These are phyloP conservation scores for Parelbella ahira DNA, from an alignment of 2,888 invertebrate species.

Conservation along the genomic window DNA sequence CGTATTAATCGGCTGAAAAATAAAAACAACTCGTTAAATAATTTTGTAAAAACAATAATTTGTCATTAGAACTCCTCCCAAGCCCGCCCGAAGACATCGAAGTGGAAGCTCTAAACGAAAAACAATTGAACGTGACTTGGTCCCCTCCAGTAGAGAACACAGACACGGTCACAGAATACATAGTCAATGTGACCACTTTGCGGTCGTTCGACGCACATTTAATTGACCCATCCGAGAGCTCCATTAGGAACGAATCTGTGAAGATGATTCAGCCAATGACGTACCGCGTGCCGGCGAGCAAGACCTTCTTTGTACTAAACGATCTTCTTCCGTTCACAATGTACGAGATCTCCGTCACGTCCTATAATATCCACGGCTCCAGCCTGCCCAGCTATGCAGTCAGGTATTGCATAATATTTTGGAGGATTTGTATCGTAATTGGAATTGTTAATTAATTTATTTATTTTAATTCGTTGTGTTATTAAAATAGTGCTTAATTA, in stretches of 20 bases:
- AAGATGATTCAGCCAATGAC: conserved; percentile 52
- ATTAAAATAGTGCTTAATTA: too few species aligned
- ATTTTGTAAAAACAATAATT: neutral
- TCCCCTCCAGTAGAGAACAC: conserved; percentile 82
- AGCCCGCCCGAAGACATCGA: conserved; percentile 86
- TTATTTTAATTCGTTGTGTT: too few species aligned
- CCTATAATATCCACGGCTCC: conserved; percentile 86
- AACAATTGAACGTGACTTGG: conserved; percentile 87
- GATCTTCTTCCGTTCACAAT: conserved; percentile 88
- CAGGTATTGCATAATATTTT: conserved; percentile 67
- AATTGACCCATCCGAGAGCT: conserved; percentile 70
- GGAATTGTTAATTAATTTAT: too few species aligned
- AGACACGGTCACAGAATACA: conserved; percentile 83
- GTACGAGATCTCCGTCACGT: conserved; percentile 89
- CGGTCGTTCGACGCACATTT: conserved; percentile 83
- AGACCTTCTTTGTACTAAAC: conserved; percentile 80
- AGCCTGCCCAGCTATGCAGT: conserved; percentile 88
- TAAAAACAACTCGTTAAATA: too few species aligned
- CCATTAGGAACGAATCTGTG: conserved; percentile 48
- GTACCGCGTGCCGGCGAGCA: conserved; percentile 80
- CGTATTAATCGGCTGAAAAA: too few species aligned
- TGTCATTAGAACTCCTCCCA: conserved; percentile 84
- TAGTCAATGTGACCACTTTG: conserved; percentile 86
- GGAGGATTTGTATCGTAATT: too few species aligned
- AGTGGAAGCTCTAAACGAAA: conserved; percentile 86